Evolutionary conservation across 2,888 invertebrate species (phyloP), one percentile per base, ranked within the genome.

Genomic region (Ditylenchus weischeri): DNA sequence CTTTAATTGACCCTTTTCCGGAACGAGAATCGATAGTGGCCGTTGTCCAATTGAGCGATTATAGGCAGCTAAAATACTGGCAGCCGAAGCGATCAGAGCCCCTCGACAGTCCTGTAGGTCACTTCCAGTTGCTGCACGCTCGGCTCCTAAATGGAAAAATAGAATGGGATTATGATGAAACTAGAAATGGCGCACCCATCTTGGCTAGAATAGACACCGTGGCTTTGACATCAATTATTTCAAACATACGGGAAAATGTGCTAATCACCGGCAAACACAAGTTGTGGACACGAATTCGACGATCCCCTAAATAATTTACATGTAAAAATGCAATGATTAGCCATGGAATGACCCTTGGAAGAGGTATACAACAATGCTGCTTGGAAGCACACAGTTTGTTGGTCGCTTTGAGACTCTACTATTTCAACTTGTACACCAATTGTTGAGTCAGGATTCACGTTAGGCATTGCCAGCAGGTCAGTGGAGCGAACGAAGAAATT

Each of bases 401-500:
- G 87, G 78, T 94, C 94, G 0, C 90, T 86, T 5, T 94, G 86
- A 75, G 88, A 90, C 84, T 95, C 94, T 75, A 96, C 96, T 64
- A 96, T 92, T 1, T 92, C 72, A 21, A 79, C 89, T 86, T 96
- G 96, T 90, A 96, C 95, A 61, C 92, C 96, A 84, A 93, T 95
- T 21, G 93, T 95, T 7, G 93, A 90, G 85, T 99, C 98, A 0
- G 98, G 96, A 83, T 94, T 96, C 69, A 95, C 90, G 86, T 96
- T 96, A 49, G 98, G 95, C 76, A 98, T 85, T 13, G 93, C 92
- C 67, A 98, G 86, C 65, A 98, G 87, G 86, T 98, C 96, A 5
- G 95, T 94, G 0, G 96, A 95, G 6, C 98, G 88, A 62, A 98
- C 96, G 86, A 98, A 98, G 88, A 95, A 95, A 86, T 96, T 96